Base-by-base conservation (phyloP, 2,888 invertebrate species). In the Arenicola marina region DNA sequence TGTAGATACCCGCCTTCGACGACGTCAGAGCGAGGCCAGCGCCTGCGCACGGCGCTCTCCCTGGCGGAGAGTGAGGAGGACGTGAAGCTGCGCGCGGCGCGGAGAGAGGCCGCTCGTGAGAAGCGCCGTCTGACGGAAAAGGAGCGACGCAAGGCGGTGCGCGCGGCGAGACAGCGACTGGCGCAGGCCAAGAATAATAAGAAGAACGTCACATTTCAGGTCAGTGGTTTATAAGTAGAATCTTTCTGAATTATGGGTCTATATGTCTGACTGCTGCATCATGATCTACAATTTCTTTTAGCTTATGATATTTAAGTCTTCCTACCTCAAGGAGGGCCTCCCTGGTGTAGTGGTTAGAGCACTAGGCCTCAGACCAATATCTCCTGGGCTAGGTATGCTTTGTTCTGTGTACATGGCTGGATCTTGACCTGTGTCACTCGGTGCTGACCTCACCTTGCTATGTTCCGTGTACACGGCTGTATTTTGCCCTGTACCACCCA, bases 121-220 rank as follows among this genome's bases (percentile, higher is more conserved):
- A 69, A 73, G 3, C 65, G 78, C n/a, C 77, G 76, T 56, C 74
- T 75, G 51, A 81, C 78, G 78, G 80, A 81, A 66, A 67, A 74
- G 57, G 80, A 81, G 63, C 64, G 82, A 32, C 70, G 71, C 38
- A 81, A 78, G 60, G 80, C 81, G 15, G 70, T 82, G 2, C 63
- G 71, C 29, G 78, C 78, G 18, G 81, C 82, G 1, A 76, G 75
- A 45, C 71, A 73, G 61, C 67, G 81, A 51, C 75, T 75, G 33
- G 70, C 65, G 57, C 80, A 80, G 56, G 73, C 76, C 4, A 78
- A 78, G 67, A 75, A 71, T 60, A 75, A 71, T 60, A 76, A 75
- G 65, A 66, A 63, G 31, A 44, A 45, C n/a, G 61, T 59, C 3
- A 33, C 51, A 18, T 61, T 65, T 33, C 48, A 58, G 61, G 67